Evolutionary conservation across 2,113 vertebrate genomes (phyloP).

Genomic region (Amblyopsis rosae): DNA sequence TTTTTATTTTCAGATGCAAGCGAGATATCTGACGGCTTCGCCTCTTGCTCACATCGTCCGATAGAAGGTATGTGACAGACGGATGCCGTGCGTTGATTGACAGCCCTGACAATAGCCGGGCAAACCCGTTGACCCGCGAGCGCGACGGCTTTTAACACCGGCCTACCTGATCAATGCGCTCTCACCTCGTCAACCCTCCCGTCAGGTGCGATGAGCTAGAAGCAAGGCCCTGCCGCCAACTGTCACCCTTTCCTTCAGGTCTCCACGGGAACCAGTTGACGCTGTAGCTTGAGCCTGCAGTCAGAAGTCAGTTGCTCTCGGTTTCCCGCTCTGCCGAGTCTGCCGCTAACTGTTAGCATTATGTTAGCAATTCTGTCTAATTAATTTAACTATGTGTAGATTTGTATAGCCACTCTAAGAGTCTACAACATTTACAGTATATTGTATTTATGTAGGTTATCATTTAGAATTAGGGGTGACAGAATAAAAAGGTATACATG

Average conservation of each 20-base stretch:
- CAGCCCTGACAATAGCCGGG: background rate
- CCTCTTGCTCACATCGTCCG: too few relatives aligned
- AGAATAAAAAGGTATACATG: too few relatives aligned
- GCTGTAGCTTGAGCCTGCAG: background rate
- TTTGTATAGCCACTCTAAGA: background rate
- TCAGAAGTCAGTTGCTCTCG: background rate
- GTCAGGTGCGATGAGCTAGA: slow-evolving; percentile 33
- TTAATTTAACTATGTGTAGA: background rate
- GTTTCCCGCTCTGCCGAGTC: background rate
- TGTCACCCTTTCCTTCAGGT: slow-evolving; percentile 14
- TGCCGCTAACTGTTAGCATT: background rate
- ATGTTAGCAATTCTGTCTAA: too few relatives aligned
- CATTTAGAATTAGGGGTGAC: too few relatives aligned
- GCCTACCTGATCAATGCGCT: slow-evolving; percentile 43
- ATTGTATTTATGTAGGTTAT: background rate
- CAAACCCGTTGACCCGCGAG: background rate
- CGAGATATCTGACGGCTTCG: too few relatives aligned
- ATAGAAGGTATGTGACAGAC: too few relatives aligned
- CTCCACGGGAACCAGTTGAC: background rate
- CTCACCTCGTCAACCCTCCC: slow-evolving; percentile 25
- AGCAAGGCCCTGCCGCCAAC: slow-evolving; percentile 5
- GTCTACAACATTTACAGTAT: background rate
- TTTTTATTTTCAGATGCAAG: too few relatives aligned
- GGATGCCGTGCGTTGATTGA: background rate
- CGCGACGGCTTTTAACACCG: slow-evolving; percentile 31